Percentiles rank a stretch among this genome's conserved stretches.
Evolutionary conservation across 2,113 vertebrate species (phyloP).

Genomic region (Alexandromys fortis): DNA sequence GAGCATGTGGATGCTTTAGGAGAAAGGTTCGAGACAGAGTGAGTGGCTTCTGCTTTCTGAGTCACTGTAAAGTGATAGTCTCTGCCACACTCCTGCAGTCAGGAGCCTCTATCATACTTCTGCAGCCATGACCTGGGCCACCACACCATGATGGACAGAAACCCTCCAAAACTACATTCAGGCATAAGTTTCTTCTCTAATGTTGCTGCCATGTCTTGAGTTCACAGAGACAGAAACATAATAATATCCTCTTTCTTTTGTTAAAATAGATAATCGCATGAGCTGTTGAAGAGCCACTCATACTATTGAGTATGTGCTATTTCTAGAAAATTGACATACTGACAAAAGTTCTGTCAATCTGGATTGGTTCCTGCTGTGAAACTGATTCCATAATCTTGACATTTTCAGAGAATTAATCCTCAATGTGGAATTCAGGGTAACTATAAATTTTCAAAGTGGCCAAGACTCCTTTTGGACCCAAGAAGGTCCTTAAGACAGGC

Average conservation of each 20-base stretch:
- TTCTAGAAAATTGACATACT: background rate
- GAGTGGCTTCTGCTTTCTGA: background rate
- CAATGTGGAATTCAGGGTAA: background rate
- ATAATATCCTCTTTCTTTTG: background rate
- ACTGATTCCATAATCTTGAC: background rate
- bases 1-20: background rate
- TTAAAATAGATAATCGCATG: background rate
- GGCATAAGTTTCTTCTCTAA: background rate
- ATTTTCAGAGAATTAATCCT: background rate
- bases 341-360: background rate
- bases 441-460: background rate
- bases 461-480: background rate
- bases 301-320: background rate
- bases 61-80: background rate
- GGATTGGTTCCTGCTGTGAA: background rate
- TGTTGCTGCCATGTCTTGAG: background rate
- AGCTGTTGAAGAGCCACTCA: background rate
- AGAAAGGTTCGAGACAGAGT: background rate
- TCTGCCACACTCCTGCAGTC: too few species aligned
- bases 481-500: background rate
- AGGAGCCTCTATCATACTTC: too few species aligned
- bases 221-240: background rate
- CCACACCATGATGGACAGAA: background rate
- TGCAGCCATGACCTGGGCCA: background rate
- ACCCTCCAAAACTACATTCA: background rate